Conservation (phyloP, 2,888 invertebrate species). For the Aphodius sticticus region DNA sequence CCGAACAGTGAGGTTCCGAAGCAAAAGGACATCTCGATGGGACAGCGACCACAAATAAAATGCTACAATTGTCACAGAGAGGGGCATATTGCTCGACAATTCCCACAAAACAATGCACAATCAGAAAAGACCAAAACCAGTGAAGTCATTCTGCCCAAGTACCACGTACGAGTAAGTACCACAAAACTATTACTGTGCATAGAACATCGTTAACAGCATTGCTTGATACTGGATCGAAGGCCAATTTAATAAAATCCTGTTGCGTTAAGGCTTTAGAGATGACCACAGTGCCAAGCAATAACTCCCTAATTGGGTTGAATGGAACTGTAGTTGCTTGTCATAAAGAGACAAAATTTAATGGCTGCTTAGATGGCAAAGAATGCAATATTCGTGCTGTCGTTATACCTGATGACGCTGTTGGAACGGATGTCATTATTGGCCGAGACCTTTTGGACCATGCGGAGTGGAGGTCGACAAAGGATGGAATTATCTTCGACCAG, state of each 20-base stretch:
- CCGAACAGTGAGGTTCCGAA: too few species aligned
- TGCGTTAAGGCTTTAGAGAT: too few species aligned
- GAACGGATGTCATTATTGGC: constrained; percentile 23
- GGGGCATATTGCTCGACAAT: not conserved
- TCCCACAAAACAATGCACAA: not conserved
- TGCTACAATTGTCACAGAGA: not conserved
- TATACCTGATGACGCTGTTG: too few species aligned
- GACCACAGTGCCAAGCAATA: too few species aligned
- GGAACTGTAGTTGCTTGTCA: constrained; percentile 7
- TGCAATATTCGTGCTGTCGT: not conserved
- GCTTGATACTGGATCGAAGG: constrained; percentile 10
- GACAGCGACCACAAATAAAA: too few species aligned
- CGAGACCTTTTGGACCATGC: not conserved
- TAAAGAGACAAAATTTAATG: not conserved
- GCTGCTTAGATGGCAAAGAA: not conserved
- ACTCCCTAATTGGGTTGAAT: constrained; percentile 5
- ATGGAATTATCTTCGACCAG: not conserved
- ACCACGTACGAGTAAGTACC: too few species aligned
- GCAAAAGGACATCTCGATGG: constrained; percentile 10
- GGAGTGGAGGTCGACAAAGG: not conserved
- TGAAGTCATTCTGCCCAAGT: too few species aligned
- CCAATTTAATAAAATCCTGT: too few species aligned
- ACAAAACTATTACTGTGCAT: too few species aligned
- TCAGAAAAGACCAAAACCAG: too few species aligned
- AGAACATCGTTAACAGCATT: too few species aligned